Evolutionary conservation across 2,797 vertebrate genomes (phyloP).

Genomic region (Psittacula derbiana): DNA sequence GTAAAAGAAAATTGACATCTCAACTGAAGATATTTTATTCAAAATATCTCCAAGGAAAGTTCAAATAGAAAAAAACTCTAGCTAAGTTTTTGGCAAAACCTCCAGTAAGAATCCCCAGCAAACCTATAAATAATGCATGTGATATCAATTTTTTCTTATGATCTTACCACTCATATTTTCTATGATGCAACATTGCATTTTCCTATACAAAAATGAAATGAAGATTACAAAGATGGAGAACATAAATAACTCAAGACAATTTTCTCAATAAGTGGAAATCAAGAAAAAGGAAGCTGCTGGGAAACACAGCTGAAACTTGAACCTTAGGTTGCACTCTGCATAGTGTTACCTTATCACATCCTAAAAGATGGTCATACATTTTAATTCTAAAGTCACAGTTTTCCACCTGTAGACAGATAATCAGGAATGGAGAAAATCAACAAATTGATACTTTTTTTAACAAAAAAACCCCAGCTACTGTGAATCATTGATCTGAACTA

Average conservation of each 20-base stretch:
- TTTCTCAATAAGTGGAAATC: background rate
- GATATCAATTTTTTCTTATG: background rate
- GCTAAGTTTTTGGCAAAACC: background rate
- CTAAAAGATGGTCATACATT: background rate
- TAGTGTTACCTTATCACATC: background rate
- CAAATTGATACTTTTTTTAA: background rate
- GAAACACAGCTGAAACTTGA: background rate
- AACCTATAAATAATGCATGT: background rate
- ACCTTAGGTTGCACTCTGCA: background rate
- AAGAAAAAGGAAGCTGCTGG: background rate
- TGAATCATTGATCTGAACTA: background rate
- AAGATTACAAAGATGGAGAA: background rate
- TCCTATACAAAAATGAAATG: background rate
- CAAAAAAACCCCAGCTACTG: fast-evolving
- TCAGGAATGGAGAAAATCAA: background rate
- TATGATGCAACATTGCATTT: background rate
- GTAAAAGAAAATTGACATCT: background rate
- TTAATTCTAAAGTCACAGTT: background rate
- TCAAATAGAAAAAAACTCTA: background rate
- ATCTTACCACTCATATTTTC: background rate
- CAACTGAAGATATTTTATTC: background rate
- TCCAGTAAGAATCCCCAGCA: background rate
- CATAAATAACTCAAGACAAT: background rate
- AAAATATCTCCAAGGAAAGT: background rate
- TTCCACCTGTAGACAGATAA: background rate